Evolutionary conservation across 2,888 invertebrate species (phyloP), one percentile per base, ranked within the genome.

Genomic region (Lymantria monacha): DNA sequence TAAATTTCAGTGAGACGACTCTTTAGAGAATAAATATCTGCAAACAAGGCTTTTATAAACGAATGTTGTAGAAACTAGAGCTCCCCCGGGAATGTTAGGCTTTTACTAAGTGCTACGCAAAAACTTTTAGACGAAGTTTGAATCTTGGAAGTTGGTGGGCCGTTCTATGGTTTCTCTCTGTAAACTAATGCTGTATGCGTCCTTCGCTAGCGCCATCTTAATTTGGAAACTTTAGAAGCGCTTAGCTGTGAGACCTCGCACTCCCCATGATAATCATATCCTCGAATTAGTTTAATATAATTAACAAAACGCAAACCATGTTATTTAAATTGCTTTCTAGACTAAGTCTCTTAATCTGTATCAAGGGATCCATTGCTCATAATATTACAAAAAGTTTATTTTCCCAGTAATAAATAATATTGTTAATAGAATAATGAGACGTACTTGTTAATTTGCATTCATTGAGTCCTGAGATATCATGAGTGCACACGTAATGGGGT

Each of bases 61-160:
- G 33, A 10, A 10, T 13, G 37, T 38, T 46, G 14, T 44, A 52
- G 47, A 22, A 54, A 49, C 44, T 51, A 57, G 44, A 42, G 14
- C 8, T 11, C 52, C 47, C 30, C n/a, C n/a, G 57, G 51, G 61
- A 61, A 48, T 58, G 53, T 52, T 49, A 52, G 53, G 65, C 65
- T 58, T 63, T 58, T 63, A 63, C 56, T 60, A 57, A 65, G 64
- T 63, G 58, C 58, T 51, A 61, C 46, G 59, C 57, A 57, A 64
- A 66, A 59, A 59, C 57, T 68, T 63, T 49, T 22, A 22, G 42
- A 43, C 38, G 38, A 53, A 60, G 12, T 57, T 57, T 50, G 50
- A 9, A 42, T 48, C 47, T 57, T 57, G 46, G 45, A 53, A 58
- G 56, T 61, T 40, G 57, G 57, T 61, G 42, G 57, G 57, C 48